Evolutionary conservation across 2,113 vertebrate species (phyloP).

Genomic region (Panthera leo): DNA sequence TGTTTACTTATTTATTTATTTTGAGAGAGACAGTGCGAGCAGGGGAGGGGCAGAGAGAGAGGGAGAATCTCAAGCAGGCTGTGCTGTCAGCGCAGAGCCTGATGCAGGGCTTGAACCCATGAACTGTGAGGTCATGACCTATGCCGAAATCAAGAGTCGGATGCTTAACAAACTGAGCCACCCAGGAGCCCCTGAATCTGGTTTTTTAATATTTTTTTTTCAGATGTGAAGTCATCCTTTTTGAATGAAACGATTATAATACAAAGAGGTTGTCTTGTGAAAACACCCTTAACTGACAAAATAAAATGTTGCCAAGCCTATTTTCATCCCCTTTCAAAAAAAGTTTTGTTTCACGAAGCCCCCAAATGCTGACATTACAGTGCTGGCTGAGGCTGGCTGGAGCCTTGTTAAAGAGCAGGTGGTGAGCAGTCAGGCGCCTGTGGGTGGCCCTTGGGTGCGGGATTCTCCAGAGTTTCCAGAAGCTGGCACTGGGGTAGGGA

Average conservation of each 20-base stretch:
- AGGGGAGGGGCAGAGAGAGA: too few relatives aligned
- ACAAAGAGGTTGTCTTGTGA: neutral
- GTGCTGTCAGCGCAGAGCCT: too few relatives aligned
- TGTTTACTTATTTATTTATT: too few relatives aligned
- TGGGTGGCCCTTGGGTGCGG: neutral
- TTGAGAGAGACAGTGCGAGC: too few relatives aligned
- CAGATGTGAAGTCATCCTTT: neutral
- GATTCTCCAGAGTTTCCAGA: neutral
- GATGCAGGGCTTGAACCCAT: too few relatives aligned
- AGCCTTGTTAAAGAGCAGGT: accelerated
- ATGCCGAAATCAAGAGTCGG: too few relatives aligned
- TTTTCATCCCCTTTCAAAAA: neutral
- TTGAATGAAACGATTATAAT: neutral
- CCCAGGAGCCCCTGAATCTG: neutral
- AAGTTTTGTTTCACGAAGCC: neutral
- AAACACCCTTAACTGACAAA: neutral
- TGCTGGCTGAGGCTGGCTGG: neutral
- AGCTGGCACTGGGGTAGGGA: neutral
- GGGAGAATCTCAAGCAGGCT: too few relatives aligned
- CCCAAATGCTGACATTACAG: too few relatives aligned
- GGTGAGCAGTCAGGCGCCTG: accelerated
- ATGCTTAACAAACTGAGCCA: too few relatives aligned
- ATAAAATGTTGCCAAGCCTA: neutral
- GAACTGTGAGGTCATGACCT: too few relatives aligned
- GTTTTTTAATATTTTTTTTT: neutral